Base-by-base conservation (phyloP, 2,113 vertebrate species). In the Corythoichthys haematopterus region DNA sequence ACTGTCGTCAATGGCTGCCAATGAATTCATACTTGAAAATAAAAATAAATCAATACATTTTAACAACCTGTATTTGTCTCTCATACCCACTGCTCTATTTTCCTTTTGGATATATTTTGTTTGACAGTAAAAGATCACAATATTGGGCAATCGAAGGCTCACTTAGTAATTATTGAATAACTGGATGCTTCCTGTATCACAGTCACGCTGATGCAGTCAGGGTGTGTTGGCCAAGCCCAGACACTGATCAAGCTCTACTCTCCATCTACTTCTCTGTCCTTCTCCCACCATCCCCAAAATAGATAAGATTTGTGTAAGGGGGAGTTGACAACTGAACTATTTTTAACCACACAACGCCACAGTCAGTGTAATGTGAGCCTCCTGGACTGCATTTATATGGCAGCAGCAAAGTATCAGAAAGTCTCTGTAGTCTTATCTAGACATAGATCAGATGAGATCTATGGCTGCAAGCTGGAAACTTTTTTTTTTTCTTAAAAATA, bases 351-450 rank as follows among this genome's bases (percentile, higher is more conserved):
- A 82, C 87, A 85, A 71, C 81, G 81, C 78, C 72, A 72, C 78
- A 88, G 90, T 93, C 92, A 91, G 91, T 91, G 92, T 91, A 93
- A 93, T 92, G 77, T 89, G 91, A 92, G 71, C 85, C 83, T 71
- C 56, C 36, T 40, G 83, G 69, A 84, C 87, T 83, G 77, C 65
- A 68, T 75, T 64, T 60, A 64, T 45, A 78, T 58, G 69, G 67
- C 73, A 81, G 69, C 65, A 68, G 53, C 72, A 70, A 73, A 69
- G 69, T 70, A 74, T 75, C 65, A 46, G 45, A 65, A 74, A 57
- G 68, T 64, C 62, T 20, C 59, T 5, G 48, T 71, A n/a, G 82
- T 77, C 77, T 75, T 73, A 81, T 72, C 70, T 72, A 69, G 68
- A 63, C 71, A 64, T 57, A 55, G 40, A 65, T 35, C 50, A 75